Evolutionary conservation across 1,140 invertebrate genomes (phyloP).

Genomic region (Telenomus remus): DNA sequence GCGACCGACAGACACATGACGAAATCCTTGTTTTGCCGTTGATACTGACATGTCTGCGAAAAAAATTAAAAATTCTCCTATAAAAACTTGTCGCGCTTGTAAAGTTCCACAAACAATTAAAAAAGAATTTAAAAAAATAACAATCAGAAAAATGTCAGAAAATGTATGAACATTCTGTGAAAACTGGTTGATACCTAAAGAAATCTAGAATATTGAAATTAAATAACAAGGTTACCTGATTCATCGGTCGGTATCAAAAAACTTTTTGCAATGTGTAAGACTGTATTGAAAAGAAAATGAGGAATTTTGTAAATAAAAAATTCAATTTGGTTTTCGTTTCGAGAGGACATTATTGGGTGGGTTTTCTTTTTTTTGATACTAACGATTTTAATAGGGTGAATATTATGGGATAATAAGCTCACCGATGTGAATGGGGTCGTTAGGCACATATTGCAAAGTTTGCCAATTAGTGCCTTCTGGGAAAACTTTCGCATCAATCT

Average conservation of each 20-base stretch:
- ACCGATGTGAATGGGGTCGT: conserved; percentile 78
- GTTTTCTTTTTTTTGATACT: no score
- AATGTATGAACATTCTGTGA: not conserved
- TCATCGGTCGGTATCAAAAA: conserved; percentile 50
- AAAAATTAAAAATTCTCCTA: conserved; percentile 9
- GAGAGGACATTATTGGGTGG: no score
- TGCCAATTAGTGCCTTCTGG: conserved; percentile 87
- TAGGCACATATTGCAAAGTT: conserved; percentile 77
- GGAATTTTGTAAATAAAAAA: conserved; percentile 26
- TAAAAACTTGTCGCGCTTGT: not conserved
- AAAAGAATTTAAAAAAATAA: no score
- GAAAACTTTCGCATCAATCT: conserved; percentile 79
- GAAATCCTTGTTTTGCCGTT: conserved; percentile 77
- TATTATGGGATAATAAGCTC: conserved; percentile 11
- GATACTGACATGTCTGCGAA: conserved; percentile 65
- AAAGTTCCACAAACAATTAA: not conserved
- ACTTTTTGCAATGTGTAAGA: conserved; percentile 56
- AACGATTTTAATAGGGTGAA: not conserved
- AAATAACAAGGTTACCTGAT: conserved; percentile 40
- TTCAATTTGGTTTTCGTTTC: not conserved
- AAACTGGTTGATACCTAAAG: not conserved
- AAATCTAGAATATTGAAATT: conserved; percentile 5
- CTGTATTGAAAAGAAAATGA: conserved; percentile 52
- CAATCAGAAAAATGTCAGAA: not conserved
- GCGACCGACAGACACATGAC: conserved; percentile 79